A percentile compares a stretch with the other conserved stretches of the same genome.
Evolutionary conservation across 2,797 vertebrate genomes (phyloP).

Genomic region (Etheostoma perlongum): DNA sequence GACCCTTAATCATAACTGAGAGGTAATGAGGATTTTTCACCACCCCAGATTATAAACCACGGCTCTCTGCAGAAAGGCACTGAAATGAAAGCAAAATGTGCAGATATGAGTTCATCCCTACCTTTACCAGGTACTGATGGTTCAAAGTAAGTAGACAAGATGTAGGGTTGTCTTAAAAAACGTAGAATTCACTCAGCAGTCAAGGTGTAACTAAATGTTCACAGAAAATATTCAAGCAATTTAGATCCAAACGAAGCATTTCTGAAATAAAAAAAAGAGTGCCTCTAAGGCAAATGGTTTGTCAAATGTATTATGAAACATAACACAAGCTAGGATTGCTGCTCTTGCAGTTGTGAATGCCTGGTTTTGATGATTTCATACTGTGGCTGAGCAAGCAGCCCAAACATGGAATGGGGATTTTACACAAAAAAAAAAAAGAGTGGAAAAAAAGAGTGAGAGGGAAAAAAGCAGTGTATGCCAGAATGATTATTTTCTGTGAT

Average conservation of each 20-base stretch:
- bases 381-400: conserved; percentile 22
- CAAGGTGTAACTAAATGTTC: conserved; percentile 12
- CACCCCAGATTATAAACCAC: conserved; percentile 45
- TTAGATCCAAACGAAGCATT: conserved; percentile 32
- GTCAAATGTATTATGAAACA: conserved; percentile 23
- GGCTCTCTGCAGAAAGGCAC: conserved; percentile 23
- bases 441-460: background rate
- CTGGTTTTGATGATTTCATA: conserved; percentile 28
- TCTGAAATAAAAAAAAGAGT: conserved; percentile 22
- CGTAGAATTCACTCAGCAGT: conserved; percentile 14
- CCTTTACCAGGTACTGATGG: conserved; percentile 30
- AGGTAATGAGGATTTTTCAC: conserved; percentile 65
- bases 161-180: conserved; percentile 26
- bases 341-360: conserved; percentile 24
- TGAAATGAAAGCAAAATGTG: conserved; percentile 46
- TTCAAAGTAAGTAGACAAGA: conserved; percentile 28
- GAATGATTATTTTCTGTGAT: conserved; percentile 26
- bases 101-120: conserved; percentile 44
- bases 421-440: background rate
- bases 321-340: conserved; percentile 20
- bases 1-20: conserved; percentile 73
- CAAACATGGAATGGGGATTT: background rate
- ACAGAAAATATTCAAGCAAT: conserved; percentile 33
- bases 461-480: conserved; percentile 13
- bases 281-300: conserved; percentile 27